These are phyloP conservation scores for Otolemur garnettii DNA, from an alignment of 2,113 vertebrate genomes.

Conservation along the genomic window DNA sequence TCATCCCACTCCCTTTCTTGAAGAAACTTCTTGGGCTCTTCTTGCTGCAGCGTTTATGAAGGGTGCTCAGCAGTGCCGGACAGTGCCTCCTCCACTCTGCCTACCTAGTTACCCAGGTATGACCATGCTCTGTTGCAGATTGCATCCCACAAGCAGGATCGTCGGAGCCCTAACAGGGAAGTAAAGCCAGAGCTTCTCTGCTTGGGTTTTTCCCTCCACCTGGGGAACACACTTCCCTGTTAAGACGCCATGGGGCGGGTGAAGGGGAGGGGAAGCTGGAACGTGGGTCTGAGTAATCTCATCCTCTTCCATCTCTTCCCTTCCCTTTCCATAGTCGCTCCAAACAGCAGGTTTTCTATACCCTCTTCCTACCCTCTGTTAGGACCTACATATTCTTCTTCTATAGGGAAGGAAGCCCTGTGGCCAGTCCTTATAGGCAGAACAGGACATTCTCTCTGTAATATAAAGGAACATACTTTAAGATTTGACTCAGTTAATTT, in stretches of 20 bases:
- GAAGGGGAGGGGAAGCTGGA: background rate
- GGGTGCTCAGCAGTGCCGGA: background rate
- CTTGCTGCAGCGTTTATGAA: background rate
- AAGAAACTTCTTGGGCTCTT: background rate
- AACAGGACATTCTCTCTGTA: background rate
- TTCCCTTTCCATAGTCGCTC: background rate
- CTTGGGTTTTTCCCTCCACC: background rate
- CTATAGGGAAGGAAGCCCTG: background rate
- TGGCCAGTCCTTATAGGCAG: background rate
- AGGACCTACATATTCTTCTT: background rate
- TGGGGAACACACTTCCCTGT: background rate
- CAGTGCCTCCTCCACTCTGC: background rate
- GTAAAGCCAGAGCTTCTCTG: background rate
- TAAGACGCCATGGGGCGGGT: background rate
- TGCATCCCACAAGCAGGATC: background rate
- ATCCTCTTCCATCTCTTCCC: background rate
- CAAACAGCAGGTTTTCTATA: background rate
- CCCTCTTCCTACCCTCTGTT: background rate
- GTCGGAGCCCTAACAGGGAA: background rate
- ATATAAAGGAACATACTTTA: background rate
- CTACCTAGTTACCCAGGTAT: background rate
- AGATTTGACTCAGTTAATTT: background rate
- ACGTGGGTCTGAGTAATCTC: background rate
- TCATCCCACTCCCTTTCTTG: background rate
- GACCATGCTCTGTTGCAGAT: background rate